Base-by-base conservation (phyloP, 2,113 vertebrate genomes). In the Romanogobio albipinnatus region DNA sequence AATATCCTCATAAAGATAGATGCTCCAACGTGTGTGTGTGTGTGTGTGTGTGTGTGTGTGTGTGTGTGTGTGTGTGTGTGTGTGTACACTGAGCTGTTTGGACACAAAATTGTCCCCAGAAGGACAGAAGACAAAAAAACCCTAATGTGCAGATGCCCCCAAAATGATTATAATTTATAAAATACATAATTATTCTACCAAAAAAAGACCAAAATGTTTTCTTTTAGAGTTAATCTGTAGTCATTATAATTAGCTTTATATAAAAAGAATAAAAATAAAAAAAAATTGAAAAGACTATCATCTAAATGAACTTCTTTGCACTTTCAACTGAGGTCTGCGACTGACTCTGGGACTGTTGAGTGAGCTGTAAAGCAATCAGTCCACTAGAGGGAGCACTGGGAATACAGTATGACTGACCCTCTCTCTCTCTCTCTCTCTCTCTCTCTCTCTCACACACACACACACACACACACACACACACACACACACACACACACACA, bases 301-400 rank as follows among this genome's bases (percentile, higher is more conserved):
- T 14, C 45, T 53, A 29, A 24, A 59, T 61, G 17, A 39, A 58
- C 22, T 74, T 47, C 22, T 74, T 47, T 24, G 22, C 71, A 49
- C 64, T 19, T 8, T 8, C 29, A 36, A 19, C 36, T 68, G 24
- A 75, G 45, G 51, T 83, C 62, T 62, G 26, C 53, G 62, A 36
- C 45, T 33, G 61, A 49, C 78, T 19, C 22, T 62, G 59, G 8
- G 58, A 61, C 14, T 43, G 61, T 79, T 43, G 19, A 17, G 1
- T 29, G 58, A 64, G 78, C 81, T 39, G 29, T 82, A 71, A 56
- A 81, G 45, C 29, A 80, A 29, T 81, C 51, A 10, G 58, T 22
- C 88, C 88, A 89, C 88, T 87, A 89, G 88, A 89, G 88, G 88
- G 88, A 89, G 88, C 86, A 85, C 51, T 85, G 45, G 71, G 88